Base-by-base conservation (phyloP, 2,797 vertebrate genomes). In the Lindbergichthys nudifrons region DNA sequence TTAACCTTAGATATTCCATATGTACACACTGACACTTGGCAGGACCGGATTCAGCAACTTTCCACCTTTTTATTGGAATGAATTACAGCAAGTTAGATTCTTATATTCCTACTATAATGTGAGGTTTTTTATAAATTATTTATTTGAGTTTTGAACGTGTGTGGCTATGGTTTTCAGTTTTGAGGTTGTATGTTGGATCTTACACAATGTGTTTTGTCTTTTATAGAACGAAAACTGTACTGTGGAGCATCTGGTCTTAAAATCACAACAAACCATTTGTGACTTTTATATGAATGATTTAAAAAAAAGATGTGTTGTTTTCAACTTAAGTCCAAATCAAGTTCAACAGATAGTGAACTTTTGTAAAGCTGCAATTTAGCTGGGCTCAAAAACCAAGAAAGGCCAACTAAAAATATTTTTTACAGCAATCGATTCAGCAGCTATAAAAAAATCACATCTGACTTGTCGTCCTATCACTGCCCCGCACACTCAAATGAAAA, bases 391-490 rank as follows among this genome's bases (percentile, higher is more conserved):
- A 32, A 7, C 8, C 6, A 36, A 36, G 6, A 36, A 3, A 39
- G 16, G 60, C 3, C n/a, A 32, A 39, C 23, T 52, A 9, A 9
- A 36, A 36, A 9, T 36, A 36, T 36, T 36, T 36, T 9, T 36
- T 9, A 36, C 32, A 36, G 8, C 6, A 6, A 36, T 65, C 19
- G 43, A 32, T 16, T 45, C 13, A 70, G 45, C 47, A 57, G 56
- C 50, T 53, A 10, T 53, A 59, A 36, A 56, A 36, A 80, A 48
- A 57, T 47, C 1, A 42, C 16, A 18, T 39, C 18, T 63, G 41
- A 52, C 11, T 65, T 15, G 15, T 47, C 36, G 4, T 57, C 26
- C 4, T 36, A 36, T 36, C 32, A 9, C 32, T 36, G 32, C 7
- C 32, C 1, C 32, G 6, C 32, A 36, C 6, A 36, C 7, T 7